Evolutionary conservation across 37 sponge, comb jelly and placozoan species (phyloP), one percentile per base, ranked within the genome.

Genomic region (Geodia barretti): DNA sequence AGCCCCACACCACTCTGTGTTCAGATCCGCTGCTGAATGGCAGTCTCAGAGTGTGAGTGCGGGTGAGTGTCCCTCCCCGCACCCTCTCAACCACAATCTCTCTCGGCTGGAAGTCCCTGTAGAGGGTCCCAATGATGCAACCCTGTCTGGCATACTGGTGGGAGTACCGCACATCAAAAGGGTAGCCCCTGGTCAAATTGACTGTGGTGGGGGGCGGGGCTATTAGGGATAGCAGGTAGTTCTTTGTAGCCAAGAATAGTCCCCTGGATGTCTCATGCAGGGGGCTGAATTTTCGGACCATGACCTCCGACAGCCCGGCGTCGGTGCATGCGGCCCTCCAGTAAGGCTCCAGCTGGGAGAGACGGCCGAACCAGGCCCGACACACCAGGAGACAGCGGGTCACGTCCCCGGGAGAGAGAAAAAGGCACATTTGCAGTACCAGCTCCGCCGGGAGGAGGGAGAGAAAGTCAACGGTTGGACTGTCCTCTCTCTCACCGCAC

Each of bases 361-460:
- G 68, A 29, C 32, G 25, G 59, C 40, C 17, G 77, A 41, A 14
- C 88, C 88, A 87, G 1, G 21, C 21, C 19, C 28, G 26, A 25
- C 43, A 43, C 29, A 87, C 88, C 26, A 41, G 21, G n/a, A 81
- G 34, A 28, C 82, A 81, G 26, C 33, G 28, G n/a, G 75, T 4
- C 32, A 81, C 69, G 63, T 81, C 76, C 19, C 42, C 70, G 25
- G 75, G 32, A 34, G 38, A 23, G 31, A 87, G 70, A 40, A 41
- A 39, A 11, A 70, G 62, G 20, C 61, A 19, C 2, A 87, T 81
- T 0, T 30, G 21, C 17, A 81, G 61, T 43, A 81, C 88, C 24
- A 87, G 4, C 64, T 87, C 88, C 0, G 88, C 82, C 3, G 88
- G 88, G 26, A 87, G 77, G 35, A 1, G n/a, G 30, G 70, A 31